A percentile compares a stretch with the other conserved stretches of the same genome.
Evolutionary conservation across 1,140 invertebrate genomes (phyloP).

Genomic region (Rhagoletis pomonella): DNA sequence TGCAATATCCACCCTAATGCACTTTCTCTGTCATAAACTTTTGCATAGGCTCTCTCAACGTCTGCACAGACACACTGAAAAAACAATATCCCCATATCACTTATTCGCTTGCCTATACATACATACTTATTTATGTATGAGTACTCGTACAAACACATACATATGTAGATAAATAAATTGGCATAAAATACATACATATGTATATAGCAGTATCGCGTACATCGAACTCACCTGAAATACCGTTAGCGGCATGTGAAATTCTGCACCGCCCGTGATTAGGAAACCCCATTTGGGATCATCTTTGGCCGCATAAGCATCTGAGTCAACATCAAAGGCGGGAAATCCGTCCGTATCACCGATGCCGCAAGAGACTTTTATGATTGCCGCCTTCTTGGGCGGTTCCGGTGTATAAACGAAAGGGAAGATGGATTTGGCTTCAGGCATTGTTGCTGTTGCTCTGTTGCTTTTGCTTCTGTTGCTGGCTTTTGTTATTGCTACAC

Average conservation of each 20-base stretch:
- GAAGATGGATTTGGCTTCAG: conserved; percentile 52
- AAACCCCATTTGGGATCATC: conserved; percentile 83
- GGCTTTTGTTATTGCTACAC: conserved; percentile 14
- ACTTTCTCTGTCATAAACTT: no score
- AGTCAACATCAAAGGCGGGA: conserved; percentile 71
- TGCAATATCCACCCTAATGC: no score
- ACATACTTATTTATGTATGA: no score
- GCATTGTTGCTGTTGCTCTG: conserved; percentile 44
- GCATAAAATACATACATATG: no score
- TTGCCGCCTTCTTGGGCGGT: conserved; percentile 63
- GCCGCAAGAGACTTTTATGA: conserved; percentile 71
- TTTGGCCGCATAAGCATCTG: conserved; percentile 67
- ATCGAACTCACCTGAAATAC: conserved; percentile 83
- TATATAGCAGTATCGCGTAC: not conserved
- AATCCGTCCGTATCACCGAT: conserved; percentile 72
- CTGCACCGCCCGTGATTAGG: conserved; percentile 86
- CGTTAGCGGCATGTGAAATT: conserved; percentile 86
- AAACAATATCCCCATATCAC: no score
- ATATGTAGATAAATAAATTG: no score
- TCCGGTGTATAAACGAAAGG: conserved; percentile 51
- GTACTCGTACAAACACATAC: no score
- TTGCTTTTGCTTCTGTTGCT: not conserved
- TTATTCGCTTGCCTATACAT: no score
- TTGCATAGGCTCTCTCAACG: no score
- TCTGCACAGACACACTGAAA: no score